These are phyloP conservation scores for Pseudochaenichthys georgianus DNA, from an alignment of 2,797 vertebrate genomes.

Conservation along the genomic window DNA sequence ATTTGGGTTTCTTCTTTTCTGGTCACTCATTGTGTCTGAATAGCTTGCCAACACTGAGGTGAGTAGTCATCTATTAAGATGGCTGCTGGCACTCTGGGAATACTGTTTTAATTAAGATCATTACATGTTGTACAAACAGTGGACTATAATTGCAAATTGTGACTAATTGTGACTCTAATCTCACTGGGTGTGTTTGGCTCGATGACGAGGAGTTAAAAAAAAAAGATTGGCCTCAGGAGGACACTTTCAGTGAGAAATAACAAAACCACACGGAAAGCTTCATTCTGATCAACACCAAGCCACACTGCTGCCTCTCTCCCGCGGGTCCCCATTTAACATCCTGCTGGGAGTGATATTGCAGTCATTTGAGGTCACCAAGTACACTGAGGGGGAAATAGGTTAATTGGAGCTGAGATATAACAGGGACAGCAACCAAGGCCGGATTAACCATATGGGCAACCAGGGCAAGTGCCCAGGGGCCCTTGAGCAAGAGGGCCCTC, in stretches of 20 bases:
- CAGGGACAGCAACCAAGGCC: background rate
- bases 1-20: background rate
- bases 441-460: no score
- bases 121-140: slow-evolving; percentile 3
- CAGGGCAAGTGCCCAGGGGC: no score
- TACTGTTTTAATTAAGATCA: slow-evolving; percentile 27
- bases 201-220: slow-evolving; percentile 16
- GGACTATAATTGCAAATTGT: slow-evolving; percentile 23
- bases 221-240: slow-evolving; percentile 13
- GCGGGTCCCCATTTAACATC: slow-evolving; percentile 11
- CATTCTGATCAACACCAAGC: slow-evolving; percentile 15
- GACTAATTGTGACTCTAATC: slow-evolving; percentile 34
- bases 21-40: background rate
- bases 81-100: background rate
- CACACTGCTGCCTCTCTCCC: background rate
- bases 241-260: slow-evolving; percentile 13
- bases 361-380: background rate
- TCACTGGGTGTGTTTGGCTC: slow-evolving; percentile 29
- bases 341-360: slow-evolving; percentile 10
- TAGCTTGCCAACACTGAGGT: background rate
- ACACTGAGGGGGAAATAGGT: slow-evolving; percentile 4
- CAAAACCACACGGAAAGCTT: slow-evolving; percentile 17
- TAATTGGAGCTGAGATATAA: slow-evolving; percentile 18
- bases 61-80: slow-evolving; percentile 8
- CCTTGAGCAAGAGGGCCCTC: no score